phyloP scores from a whole-genome alignment of 2,797 vertebrate genomes.

The Phoxinus dragarum region DNA sequence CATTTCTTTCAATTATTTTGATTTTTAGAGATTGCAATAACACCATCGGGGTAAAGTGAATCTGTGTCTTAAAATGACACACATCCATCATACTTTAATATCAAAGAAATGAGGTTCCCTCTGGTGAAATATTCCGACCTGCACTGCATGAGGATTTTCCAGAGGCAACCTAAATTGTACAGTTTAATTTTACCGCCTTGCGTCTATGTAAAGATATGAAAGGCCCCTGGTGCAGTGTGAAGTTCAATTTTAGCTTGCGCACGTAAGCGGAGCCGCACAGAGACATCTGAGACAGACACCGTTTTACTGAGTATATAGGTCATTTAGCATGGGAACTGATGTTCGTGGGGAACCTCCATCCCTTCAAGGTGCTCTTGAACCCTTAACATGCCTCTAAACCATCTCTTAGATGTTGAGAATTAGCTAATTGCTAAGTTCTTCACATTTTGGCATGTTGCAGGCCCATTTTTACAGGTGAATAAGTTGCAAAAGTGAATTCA shows the following conservation, averaged over 20 bases:
- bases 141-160: slow-evolving; percentile 43
- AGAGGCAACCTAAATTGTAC: slow-evolving; percentile 49
- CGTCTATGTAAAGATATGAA: slow-evolving; percentile 48
- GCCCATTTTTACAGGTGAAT: not conserved
- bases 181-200: slow-evolving; percentile 54
- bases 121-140: slow-evolving; percentile 37
- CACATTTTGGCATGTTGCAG: not conserved
- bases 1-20: not conserved
- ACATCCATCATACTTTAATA: slow-evolving; percentile 42
- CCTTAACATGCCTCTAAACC: not conserved
- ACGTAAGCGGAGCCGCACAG: slow-evolving; percentile 40
- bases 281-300: slow-evolving; percentile 50
- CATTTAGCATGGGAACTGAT: slow-evolving; percentile 55
- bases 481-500: not conserved
- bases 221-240: slow-evolving; percentile 44
- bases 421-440: not conserved
- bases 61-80: slow-evolving; percentile 35
- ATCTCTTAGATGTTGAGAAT: not conserved
- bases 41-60: not conserved
- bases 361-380: slow-evolving; percentile 41
- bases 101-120: slow-evolving; percentile 35
- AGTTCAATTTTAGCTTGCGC: slow-evolving; percentile 61
- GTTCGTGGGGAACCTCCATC: slow-evolving; percentile 41
- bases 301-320: slow-evolving; percentile 61
- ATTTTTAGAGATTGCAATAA: slow-evolving; percentile 18